phyloP scores from a whole-genome alignment of 2,113 vertebrate species.

The Scomber japonicus region DNA sequence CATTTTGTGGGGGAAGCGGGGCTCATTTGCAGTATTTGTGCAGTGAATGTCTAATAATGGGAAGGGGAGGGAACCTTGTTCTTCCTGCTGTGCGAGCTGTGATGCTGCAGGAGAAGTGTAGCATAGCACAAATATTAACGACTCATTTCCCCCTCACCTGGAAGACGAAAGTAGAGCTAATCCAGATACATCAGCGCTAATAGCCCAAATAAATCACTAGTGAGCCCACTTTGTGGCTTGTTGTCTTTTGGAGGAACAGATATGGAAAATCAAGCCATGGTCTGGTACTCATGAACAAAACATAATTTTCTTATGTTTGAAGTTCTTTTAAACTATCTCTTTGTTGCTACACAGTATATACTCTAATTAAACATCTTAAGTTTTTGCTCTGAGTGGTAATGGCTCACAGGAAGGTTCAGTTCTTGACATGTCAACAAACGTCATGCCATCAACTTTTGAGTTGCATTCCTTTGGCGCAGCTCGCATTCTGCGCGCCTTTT shows the following conservation, averaged over 20 bases:
- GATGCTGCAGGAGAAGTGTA: constrained; percentile 68
- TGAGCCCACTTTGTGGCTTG: constrained; percentile 52
- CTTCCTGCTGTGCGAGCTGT: constrained; percentile 64
- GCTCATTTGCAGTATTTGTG: constrained; percentile 72
- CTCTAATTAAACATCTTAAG: constrained; percentile 9
- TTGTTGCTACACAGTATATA: constrained; percentile 6
- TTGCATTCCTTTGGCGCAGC: constrained; percentile 37
- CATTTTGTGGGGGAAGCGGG: constrained; percentile 64
- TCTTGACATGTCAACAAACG: constrained; percentile 40
- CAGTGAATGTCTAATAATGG: constrained; percentile 59
- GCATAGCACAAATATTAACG: constrained; percentile 68
- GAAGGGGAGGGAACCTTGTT: constrained; percentile 49
- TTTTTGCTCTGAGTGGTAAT: constrained; percentile 22
- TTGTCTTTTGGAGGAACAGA: constrained; percentile 62
- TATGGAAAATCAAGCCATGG: constrained; percentile 51
- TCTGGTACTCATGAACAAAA: constrained; percentile 43
- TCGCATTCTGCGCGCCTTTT: constrained; percentile 16
- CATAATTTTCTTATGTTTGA: constrained; percentile 21
- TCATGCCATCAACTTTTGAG: constrained; percentile 22
- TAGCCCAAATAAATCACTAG: constrained; percentile 73
- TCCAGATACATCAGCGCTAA: constrained; percentile 74
- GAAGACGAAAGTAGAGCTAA: constrained; percentile 65
- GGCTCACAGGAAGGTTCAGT: constrained; percentile 20
- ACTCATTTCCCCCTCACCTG: constrained; percentile 73
- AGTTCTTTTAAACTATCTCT: constrained; percentile 29